Percentiles rank a stretch among this genome's conserved stretches.
Conservation (phyloP, 2,113 vertebrate species). For the Rhineura floridana region DNA sequence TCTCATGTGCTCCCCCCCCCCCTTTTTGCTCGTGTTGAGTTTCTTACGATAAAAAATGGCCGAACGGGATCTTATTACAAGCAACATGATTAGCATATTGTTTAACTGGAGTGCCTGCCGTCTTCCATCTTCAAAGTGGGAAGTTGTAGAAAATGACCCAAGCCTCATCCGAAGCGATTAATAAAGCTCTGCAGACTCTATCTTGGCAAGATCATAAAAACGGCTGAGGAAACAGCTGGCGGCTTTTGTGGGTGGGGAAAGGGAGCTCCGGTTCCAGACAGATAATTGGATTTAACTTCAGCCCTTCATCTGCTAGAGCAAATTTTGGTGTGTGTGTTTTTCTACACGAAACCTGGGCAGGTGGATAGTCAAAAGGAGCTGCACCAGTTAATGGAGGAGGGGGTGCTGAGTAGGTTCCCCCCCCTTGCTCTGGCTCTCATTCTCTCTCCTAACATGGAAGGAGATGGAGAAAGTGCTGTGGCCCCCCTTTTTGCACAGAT, state of each 20-base stretch:
- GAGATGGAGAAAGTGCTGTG: neutral
- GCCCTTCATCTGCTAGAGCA: neutral
- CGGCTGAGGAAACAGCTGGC: neutral
- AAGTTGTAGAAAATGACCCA: constrained; percentile 16
- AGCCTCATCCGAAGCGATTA: constrained; percentile 2
- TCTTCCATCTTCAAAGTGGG: constrained; percentile 19
- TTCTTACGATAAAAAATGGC: neutral
- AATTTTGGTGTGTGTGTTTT: neutral
- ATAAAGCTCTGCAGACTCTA: neutral
- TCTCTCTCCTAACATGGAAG: neutral
- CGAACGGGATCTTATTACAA: constrained; percentile 1
- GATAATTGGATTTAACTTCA: constrained; percentile 21
- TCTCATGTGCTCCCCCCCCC: neutral
- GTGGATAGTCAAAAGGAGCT: neutral
- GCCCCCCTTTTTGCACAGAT: neutral
- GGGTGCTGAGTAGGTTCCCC: neutral
- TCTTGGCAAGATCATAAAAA: neutral
- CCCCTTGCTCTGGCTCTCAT: neutral
- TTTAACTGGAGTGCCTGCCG: neutral
- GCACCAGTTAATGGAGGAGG: neutral
- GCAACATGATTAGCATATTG: constrained; percentile 6
- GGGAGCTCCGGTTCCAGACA: neutral
- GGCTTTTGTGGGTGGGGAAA: neutral
- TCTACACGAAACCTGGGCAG: neutral
- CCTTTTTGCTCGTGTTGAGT: neutral